Evolutionary conservation across 2,797 vertebrate species (phyloP).

Genomic region (Manis pentadactyla): DNA sequence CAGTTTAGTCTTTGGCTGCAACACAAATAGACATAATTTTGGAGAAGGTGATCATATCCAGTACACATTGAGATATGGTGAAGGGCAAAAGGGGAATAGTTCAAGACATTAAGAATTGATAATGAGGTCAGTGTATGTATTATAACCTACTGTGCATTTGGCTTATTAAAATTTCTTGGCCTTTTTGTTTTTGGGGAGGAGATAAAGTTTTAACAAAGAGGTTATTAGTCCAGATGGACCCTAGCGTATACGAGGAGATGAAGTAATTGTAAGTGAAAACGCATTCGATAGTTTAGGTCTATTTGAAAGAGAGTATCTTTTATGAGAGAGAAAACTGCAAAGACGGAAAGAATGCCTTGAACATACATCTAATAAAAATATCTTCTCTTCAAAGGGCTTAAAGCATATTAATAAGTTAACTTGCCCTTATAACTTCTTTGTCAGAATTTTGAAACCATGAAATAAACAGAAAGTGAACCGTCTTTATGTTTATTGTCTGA

Average conservation of each 20-base stretch:
- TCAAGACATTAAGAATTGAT: slow-evolving; percentile 54
- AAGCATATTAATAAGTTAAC: slow-evolving; percentile 74
- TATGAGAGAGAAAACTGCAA: slow-evolving; percentile 73
- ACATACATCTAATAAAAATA: slow-evolving; percentile 79
- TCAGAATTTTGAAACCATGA: slow-evolving; percentile 70
- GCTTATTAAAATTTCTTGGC: slow-evolving; percentile 13
- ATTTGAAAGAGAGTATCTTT: slow-evolving; percentile 78
- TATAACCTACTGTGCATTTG: not conserved
- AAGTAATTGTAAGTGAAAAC: slow-evolving; percentile 77
- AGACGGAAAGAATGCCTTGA: slow-evolving; percentile 79
- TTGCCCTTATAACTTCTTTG: slow-evolving; percentile 68
- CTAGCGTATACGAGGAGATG: slow-evolving; percentile 34
- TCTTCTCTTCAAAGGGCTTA: slow-evolving; percentile 78
- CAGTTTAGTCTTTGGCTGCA: slow-evolving; percentile 44
- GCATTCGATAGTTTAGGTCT: slow-evolving; percentile 67
- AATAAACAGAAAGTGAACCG: slow-evolving; percentile 70
- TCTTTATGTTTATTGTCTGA: slow-evolving; percentile 66
- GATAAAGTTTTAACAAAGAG: slow-evolving; percentile 60
- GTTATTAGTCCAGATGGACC: slow-evolving; percentile 51
- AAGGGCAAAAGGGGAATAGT: not conserved
- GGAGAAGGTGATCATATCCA: not conserved
- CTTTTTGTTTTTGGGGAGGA: slow-evolving; percentile 63
- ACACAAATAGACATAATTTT: not conserved
- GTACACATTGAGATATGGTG: not conserved
- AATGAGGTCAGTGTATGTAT: slow-evolving; percentile 42